A percentile compares a stretch with the other conserved stretches of the same genome.
Evolutionary conservation across 2,113 vertebrate genomes (phyloP).

Genomic region (Acrocephalus kingi): DNA sequence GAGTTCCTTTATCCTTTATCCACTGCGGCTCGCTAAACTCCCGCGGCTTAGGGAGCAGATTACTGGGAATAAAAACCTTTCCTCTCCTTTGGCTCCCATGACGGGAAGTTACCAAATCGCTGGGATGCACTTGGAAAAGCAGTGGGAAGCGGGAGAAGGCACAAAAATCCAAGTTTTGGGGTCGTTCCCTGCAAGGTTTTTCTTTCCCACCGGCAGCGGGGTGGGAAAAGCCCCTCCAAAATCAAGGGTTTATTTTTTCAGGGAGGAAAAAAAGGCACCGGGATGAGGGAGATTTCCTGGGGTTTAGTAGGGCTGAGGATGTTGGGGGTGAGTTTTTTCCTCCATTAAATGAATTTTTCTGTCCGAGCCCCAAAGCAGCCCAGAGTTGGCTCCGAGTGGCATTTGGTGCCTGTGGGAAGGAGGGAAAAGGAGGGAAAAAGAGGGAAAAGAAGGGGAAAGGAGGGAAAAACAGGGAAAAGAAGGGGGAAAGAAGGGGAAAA

Average conservation of each 20-base stretch:
- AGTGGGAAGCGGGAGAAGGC: neutral
- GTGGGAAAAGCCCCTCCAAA: neutral
- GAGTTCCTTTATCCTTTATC: constrained; percentile 56
- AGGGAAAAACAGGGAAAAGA: neutral
- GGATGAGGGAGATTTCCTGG: neutral
- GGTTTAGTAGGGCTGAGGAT: neutral
- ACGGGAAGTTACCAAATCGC: constrained; percentile 66
- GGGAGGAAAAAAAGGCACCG: accelerated
- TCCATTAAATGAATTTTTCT: neutral
- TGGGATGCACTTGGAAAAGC: neutral
- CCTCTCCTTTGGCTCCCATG: constrained; percentile 53
- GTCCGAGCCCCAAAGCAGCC: accelerated
- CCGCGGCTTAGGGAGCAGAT: constrained; percentile 72
- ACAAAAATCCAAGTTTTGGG: neutral
- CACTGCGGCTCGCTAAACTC: constrained; percentile 59
- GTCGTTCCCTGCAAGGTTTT: neutral
- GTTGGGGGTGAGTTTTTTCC: neutral
- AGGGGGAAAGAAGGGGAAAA: neutral
- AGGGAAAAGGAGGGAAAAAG: neutral
- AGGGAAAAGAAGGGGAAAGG: neutral
- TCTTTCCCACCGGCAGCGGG: accelerated
- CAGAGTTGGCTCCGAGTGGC: neutral
- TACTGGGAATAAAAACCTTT: constrained; percentile 63
- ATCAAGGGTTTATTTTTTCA: accelerated
- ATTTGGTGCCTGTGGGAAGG: neutral